These are phyloP conservation scores for Achroia grisella DNA, from an alignment of 1,140 invertebrate genomes.

Conservation along the genomic window DNA sequence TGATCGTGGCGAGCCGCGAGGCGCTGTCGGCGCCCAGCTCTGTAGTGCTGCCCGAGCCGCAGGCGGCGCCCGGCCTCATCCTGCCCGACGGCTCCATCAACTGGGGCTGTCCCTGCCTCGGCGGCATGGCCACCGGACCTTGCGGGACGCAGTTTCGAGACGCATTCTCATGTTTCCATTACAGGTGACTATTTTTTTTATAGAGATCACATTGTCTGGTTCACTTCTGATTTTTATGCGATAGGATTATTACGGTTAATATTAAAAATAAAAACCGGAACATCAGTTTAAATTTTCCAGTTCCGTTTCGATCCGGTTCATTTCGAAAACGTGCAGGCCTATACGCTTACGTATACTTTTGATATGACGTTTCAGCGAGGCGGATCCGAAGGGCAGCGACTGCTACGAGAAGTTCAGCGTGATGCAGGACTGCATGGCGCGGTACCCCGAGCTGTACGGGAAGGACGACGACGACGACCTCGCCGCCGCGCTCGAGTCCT, in stretches of 20 bases:
- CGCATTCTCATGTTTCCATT: conserved; percentile 96
- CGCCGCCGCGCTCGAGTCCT: conserved; percentile 21
- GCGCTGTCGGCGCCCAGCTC: conserved; percentile 83
- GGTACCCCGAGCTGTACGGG: conserved; percentile 91
- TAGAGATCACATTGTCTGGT: no score
- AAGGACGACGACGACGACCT: conserved; percentile 75
- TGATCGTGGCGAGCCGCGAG: conserved; percentile 89
- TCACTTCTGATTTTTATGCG: no score
- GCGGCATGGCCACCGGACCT: conserved; percentile 95
- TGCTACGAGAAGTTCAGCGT: conserved; percentile 92
- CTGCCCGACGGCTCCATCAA: conserved; percentile 93
- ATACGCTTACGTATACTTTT: no score
- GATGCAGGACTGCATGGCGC: conserved; percentile 95
- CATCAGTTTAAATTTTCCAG: no score
- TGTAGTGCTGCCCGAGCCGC: conserved; percentile 81
- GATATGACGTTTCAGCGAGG: conserved; percentile 63
- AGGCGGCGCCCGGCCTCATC: conserved; percentile 86
- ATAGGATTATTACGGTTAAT: no score
- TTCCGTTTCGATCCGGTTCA: no score
- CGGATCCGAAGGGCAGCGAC: conserved; percentile 89
- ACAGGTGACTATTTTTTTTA: conserved; percentile 64
- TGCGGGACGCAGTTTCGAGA: conserved; percentile 94
- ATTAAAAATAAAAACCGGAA: no score
- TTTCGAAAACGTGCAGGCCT: no score
- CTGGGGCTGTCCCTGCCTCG: conserved; percentile 97